Evolutionary conservation across 2,797 vertebrate species (phyloP).

Genomic region (Malurus leucopterus): DNA sequence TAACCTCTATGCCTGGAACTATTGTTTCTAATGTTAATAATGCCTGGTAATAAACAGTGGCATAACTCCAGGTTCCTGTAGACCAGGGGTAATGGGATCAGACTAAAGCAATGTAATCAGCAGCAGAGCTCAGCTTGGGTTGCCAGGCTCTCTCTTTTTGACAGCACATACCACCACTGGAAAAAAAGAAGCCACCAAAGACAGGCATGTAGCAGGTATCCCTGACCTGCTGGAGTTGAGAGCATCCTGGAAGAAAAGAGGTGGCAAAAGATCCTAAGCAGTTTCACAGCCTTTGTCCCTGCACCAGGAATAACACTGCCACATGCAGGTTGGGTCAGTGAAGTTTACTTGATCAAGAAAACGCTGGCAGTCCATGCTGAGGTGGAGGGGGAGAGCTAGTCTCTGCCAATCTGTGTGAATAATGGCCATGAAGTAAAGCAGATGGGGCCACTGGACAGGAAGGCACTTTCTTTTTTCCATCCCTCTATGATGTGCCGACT

Average conservation of each 20-base stretch:
- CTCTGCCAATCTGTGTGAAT: not conserved
- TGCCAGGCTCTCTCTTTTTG: not conserved
- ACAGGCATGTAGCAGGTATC: not conserved
- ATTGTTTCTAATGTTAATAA: conserved; percentile 15
- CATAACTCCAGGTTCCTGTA: not conserved
- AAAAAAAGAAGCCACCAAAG: not conserved
- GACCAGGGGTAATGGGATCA: not conserved
- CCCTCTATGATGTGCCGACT: rapidly evolving
- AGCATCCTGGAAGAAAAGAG: not conserved
- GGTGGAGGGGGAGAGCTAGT: not conserved
- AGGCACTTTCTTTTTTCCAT: not conserved
- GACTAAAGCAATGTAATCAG: not conserved
- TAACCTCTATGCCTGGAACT: conserved; percentile 8
- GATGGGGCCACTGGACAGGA: not conserved
- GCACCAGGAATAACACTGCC: not conserved
- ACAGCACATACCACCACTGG: not conserved
- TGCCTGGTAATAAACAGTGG: conserved; percentile 5
- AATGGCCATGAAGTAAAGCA: not conserved
- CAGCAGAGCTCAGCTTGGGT: not conserved
- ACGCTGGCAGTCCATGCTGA: not conserved
- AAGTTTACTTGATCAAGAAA: not conserved
- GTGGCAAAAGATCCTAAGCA: not conserved
- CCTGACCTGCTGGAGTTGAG: not conserved
- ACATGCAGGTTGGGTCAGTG: not conserved
- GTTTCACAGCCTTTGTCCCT: not conserved